These are phyloP conservation scores for Melanargia galathea DNA, from an alignment of 2,888 invertebrate genomes.

Conservation along the genomic window DNA sequence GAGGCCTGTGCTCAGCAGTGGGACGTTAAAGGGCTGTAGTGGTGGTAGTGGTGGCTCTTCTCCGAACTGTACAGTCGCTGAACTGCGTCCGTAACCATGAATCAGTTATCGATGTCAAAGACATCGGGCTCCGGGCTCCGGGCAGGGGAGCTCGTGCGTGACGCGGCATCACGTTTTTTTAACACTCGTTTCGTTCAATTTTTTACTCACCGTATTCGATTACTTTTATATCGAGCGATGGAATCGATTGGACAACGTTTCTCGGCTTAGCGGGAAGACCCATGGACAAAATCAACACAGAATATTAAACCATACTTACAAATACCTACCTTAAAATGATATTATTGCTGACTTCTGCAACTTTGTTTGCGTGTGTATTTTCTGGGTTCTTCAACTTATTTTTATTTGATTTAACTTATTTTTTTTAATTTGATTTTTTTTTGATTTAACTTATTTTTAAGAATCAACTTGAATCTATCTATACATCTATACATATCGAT, in stretches of 20 bases:
- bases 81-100: slow-evolving; percentile 3
- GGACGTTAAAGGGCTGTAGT: too few relatives aligned
- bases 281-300: slow-evolving; percentile 13
- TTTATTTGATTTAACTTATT: neutral
- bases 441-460: too few relatives aligned
- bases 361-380: neutral
- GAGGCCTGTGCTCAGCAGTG: too few relatives aligned
- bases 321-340: too few relatives aligned
- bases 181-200: slow-evolving; percentile 34
- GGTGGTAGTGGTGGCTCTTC: too few relatives aligned
- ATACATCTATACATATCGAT: too few relatives aligned
- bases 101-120: slow-evolving; percentile 42
- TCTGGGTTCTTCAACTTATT: neutral
- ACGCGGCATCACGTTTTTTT: slow-evolving; percentile 42
- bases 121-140: slow-evolving; percentile 40
- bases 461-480: too few relatives aligned
- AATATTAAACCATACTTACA: neutral
- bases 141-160: slow-evolving; percentile 41
- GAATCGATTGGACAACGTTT: slow-evolving; percentile 27
- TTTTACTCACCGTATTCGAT: slow-evolving; percentile 23
- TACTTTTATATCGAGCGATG: slow-evolving; percentile 26
- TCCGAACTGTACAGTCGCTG: slow-evolving; percentile 22
- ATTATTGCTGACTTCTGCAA: neutral
- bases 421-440: too few relatives aligned
- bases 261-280: slow-evolving; percentile 22